A percentile compares a stretch with the other conserved stretches of the same genome.
Evolutionary conservation across 1,140 invertebrate genomes (phyloP).

Genomic region (Bursaphelenchus mucronatus): DNA sequence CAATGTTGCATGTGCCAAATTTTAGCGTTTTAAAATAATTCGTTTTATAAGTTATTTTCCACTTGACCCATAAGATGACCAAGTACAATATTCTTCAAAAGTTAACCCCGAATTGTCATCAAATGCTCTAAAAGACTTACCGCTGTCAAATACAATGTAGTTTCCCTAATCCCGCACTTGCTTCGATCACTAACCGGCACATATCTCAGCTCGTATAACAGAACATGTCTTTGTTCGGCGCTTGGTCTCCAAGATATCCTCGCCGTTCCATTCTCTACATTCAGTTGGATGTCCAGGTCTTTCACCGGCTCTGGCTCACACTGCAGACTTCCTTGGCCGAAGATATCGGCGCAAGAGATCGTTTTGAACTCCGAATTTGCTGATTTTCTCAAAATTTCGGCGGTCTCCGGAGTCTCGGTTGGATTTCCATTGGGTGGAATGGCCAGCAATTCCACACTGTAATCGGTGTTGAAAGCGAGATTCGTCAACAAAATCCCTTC

Average conservation of each 20-base stretch:
- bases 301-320: slow-evolving; percentile 40
- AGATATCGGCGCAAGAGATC: slow-evolving; percentile 38
- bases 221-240: slow-evolving; percentile 19
- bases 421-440: too few species aligned
- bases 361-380: slow-evolving; percentile 29
- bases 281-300: slow-evolving; percentile 23
- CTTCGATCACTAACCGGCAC: slow-evolving; percentile 13
- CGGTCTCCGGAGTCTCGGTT: neutral
- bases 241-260: slow-evolving; percentile 24
- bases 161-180: slow-evolving; percentile 22
- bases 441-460: slow-evolving; percentile 23
- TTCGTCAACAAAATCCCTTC: slow-evolving; percentile 41
- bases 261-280: slow-evolving; percentile 27
- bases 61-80: too few species aligned
- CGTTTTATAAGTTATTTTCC: too few species aligned
- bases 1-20: too few species aligned
- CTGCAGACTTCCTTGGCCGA: slow-evolving; percentile 36
- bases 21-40: too few species aligned
- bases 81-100: too few species aligned
- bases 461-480: slow-evolving; percentile 37
- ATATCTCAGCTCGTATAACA: slow-evolving; percentile 32
- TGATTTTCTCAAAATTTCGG: neutral
- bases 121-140: slow-evolving; percentile 15
- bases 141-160: slow-evolving; percentile 31
- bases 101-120: too few species aligned